Base-by-base conservation (phyloP, 2,113 vertebrate genomes). In the Clarias magur region DNA sequence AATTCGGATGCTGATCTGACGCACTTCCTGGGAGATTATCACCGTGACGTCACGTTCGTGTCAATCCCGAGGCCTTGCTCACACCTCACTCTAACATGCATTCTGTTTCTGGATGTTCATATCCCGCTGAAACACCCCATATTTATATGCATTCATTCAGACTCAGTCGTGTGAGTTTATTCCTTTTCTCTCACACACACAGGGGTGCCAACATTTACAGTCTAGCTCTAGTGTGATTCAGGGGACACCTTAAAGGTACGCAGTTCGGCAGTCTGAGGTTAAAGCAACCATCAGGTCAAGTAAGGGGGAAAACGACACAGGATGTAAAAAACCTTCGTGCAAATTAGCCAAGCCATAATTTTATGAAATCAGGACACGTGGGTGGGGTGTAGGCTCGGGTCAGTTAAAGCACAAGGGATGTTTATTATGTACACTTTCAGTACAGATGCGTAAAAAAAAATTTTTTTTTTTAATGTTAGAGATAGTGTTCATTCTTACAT, bases 71-170 rank as follows among this genome's bases (percentile, higher is more conserved):
- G 16, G 79, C 79, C 30, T 81, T 62, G 79, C 62, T 81, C 42
- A 81, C 79, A 62, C 57, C 34, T 81, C 79, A 81, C 79, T 13
- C 79, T 38, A 81, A 62, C 57, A 81, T 62, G 79, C 79, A 25
- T 16, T 8, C 11, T 81, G 78, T 27, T 13, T 57, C 56, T 80
- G 57, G 17, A 16, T 21, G 23, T 60, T 23, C 27, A 34, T 60
- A 81, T 81, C 12, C 27, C 34, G 75, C 76, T 79, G 3, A 30
- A 30, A 79, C 8, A 30, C 76, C 15, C 17, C 56, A 11, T 60
- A 60, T 76, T n/a, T 53, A n/a, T 54, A 53, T 54, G 23, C 5
- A n/a, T 76, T 76, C 48, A 48, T 16, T 27, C 57, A 13, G 12
- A 42, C n/a, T n/a, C 17, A 3, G 16, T 3, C 6, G 8, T 17